A percentile compares a stretch with the other conserved stretches of the same genome.
Evolutionary conservation across 1,140 invertebrate species (phyloP).

Genomic region (Megalopta genalis): DNA sequence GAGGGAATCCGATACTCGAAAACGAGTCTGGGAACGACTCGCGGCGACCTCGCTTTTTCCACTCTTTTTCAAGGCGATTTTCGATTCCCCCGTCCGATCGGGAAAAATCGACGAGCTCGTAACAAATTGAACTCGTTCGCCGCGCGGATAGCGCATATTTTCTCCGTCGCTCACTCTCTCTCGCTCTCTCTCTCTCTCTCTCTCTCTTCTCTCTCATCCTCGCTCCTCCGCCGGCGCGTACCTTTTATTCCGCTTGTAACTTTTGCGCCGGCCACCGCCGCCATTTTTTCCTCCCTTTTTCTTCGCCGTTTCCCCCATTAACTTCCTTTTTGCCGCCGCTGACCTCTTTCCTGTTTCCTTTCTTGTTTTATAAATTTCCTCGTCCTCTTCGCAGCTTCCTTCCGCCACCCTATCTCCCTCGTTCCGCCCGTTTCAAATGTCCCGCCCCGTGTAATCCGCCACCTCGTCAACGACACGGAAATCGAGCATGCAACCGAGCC

Average conservation of each 20-base stretch:
- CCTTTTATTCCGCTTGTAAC: slow-evolving; percentile 7
- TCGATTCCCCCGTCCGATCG: slow-evolving; percentile 25
- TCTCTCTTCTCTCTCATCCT: too few relatives aligned
- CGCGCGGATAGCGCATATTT: slow-evolving; percentile 21
- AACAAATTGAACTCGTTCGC: slow-evolving; percentile 60
- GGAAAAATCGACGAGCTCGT: slow-evolving; percentile 50
- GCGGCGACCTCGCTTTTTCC: slow-evolving; percentile 1
- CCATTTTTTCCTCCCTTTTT: slow-evolving; percentile 18
- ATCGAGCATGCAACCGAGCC: slow-evolving; percentile 49
- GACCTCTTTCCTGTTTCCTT: background rate
- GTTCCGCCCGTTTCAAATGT: too few relatives aligned
- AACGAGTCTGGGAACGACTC: slow-evolving; percentile 31
- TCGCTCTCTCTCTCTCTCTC: too few relatives aligned
- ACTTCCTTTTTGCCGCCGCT: slow-evolving; percentile 13
- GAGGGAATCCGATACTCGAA: slow-evolving; percentile 16
- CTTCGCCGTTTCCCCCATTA: background rate
- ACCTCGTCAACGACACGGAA: slow-evolving; percentile 47
- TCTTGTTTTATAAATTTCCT: slow-evolving; percentile 7
- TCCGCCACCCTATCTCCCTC: background rate
- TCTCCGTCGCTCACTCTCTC: background rate
- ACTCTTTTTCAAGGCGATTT: slow-evolving; percentile 41
- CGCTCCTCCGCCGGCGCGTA: background rate
- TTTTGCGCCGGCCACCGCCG: background rate
- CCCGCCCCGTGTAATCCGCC: slow-evolving; percentile 49
- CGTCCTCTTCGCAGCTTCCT: background rate